These are phyloP conservation scores for Mastigias papua DNA, from an alignment of 30 jellyfish, hydroid and myxozoan species.

Conservation along the genomic window DNA sequence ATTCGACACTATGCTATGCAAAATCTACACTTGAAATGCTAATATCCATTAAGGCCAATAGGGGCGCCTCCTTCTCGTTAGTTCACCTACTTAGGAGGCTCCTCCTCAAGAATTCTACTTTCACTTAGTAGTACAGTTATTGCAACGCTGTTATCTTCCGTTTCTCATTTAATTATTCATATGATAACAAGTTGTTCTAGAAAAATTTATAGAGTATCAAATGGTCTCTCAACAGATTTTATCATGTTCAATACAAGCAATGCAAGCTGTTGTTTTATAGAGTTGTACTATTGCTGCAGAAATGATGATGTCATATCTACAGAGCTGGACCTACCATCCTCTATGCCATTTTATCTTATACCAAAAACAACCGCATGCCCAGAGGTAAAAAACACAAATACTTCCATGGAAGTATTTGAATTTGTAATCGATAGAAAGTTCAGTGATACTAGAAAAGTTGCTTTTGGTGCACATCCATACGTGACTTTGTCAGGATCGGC, in stretches of 20 bases:
- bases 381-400: conserved; percentile 27
- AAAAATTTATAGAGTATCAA: too few species aligned
- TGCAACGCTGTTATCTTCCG: too few species aligned
- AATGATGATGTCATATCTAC: conserved; percentile 21
- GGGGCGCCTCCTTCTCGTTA: too few species aligned
- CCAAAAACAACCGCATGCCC: conserved; percentile 70
- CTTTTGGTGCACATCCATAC: conserved; percentile 62
- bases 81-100: too few species aligned
- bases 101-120: too few species aligned
- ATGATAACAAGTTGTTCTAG: too few species aligned
- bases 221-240: background rate
- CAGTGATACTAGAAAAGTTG: background rate
- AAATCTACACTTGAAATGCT: too few species aligned
- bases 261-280: conserved; percentile 57
- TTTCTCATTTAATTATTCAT: too few species aligned
- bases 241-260: conserved; percentile 28
- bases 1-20: too few species aligned
- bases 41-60: too few species aligned
- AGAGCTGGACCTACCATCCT: conserved; percentile 12
- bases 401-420: conserved; percentile 24
- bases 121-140: too few species aligned
- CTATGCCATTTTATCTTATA: conserved; percentile 47
- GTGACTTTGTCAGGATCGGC: background rate
- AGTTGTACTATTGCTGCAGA: conserved; percentile 72
- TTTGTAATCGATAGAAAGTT: background rate